Base-by-base conservation (phyloP, 64 coral and sea anemone genomes). In the Hydrozoanthus tunicans region DNA sequence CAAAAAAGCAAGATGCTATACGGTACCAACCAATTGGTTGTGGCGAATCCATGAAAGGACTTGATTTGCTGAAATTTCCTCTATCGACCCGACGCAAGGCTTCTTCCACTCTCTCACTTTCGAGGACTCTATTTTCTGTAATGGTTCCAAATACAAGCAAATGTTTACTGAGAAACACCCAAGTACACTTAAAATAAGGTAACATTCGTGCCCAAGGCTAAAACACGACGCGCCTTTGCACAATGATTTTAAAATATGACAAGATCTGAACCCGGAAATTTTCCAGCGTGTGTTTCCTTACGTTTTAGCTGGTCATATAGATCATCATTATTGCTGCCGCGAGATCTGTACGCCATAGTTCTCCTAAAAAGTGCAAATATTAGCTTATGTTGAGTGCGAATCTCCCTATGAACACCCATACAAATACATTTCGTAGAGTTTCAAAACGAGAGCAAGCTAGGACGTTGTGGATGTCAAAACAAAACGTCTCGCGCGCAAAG, bases 331-430 rank as follows among this genome's bases (percentile, higher is more conserved):
- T 72, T 96, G 59, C 85, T 81, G 58, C 95, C 95, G 43, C 92
- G 95, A 3, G 95, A 94, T 96, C 91, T 93, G 92, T 92, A 96
- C 24, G 95, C 95, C 95, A 96, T 96, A 70, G 89, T 94, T 89
- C 83, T 91, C 24, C 56, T 15, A 73, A 83, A 62, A 68, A 76
- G 70, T 27, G 66, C 56, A 59, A 15, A 75, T 23, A 89, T 89
- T 76, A 61, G 64, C 3, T 89, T 70, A 24, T 11, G 73, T 23
- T 52, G n/a, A 58, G 74, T 81, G 32, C 56, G 17, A 9, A 83
- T 66, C 78, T 59, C 55, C 15, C 62, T 67, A 11, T 53, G 73
- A 43, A 43, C 32, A 10, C 70, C 93, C 93, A 94, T 94, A 43
- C 93, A 79, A 61, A 79, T 89, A 94, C 91, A 12, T 26, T 58